Conservation (phyloP, 2,797 vertebrate genomes). For the Sebastes itinus region DNA sequence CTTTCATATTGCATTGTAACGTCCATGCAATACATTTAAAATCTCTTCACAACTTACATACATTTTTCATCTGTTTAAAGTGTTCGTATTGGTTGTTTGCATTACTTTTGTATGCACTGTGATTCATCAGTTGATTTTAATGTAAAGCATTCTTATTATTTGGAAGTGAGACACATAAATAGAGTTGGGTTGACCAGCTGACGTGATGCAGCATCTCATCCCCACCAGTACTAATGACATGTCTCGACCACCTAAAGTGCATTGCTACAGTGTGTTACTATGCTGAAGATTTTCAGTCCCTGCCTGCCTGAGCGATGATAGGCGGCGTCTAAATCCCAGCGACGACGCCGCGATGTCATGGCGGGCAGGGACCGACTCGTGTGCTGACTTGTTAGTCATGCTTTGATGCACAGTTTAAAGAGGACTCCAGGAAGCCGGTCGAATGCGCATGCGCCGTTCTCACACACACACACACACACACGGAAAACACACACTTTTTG, state of each 20-base stretch:
- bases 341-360: slow-evolving; percentile 51
- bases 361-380: slow-evolving; percentile 59
- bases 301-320: slow-evolving; percentile 35
- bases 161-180: neutral
- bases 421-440: slow-evolving; percentile 74
- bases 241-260: neutral
- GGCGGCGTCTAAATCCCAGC: slow-evolving; percentile 40
- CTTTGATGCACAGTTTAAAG: slow-evolving; percentile 84
- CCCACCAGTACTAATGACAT: neutral
- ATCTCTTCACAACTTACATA: neutral
- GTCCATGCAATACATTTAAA: neutral
- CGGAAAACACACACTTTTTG: slow-evolving; percentile 41
- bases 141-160: neutral
- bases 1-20: neutral
- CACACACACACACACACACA: slow-evolving; percentile 37
- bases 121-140: neutral
- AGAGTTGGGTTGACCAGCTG: neutral
- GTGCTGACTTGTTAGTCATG: slow-evolving; percentile 80
- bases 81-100: neutral
- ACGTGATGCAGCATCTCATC: neutral
- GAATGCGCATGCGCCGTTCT: slow-evolving; percentile 39
- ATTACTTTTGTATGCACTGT: neutral
- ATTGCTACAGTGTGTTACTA: slow-evolving; percentile 29
- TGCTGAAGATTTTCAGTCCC: slow-evolving; percentile 29
- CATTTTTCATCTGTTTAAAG: neutral